These are phyloP conservation scores for Melinaea menophilus DNA, from an alignment of 2,888 invertebrate genomes.

Conservation along the genomic window DNA sequence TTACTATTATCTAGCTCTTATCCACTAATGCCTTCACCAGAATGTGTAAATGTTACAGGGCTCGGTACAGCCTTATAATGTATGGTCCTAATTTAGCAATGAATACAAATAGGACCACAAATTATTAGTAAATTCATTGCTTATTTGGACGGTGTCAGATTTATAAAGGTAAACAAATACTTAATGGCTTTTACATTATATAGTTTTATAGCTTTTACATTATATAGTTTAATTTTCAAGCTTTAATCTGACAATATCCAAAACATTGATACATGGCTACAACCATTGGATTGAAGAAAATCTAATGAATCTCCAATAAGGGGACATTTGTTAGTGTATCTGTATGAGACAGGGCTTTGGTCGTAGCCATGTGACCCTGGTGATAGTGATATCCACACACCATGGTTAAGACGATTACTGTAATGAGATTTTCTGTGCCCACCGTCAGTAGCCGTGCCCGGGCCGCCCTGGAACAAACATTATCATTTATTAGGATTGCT, in stretches of 20 bases:
- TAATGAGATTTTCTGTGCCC: constrained; percentile 86
- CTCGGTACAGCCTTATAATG: no score
- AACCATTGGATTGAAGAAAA: background rate
- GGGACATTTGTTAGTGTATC: no score
- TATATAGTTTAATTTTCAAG: background rate
- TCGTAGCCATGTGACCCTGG: constrained; percentile 29
- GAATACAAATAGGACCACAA: no score
- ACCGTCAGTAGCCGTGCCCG: constrained; percentile 74
- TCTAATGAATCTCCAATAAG: no score
- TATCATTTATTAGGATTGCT: constrained; percentile 1
- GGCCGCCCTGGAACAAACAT: constrained; percentile 65
- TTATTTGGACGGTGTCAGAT: no score
- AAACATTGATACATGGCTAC: background rate
- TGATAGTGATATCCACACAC: constrained; percentile 71
- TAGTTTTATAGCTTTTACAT: background rate
- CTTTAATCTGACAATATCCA: constrained; percentile 1
- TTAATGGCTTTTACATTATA: no score
- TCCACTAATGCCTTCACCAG: no score
- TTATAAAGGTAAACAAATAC: no score
- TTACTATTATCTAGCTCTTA: no score
- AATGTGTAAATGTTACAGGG: no score
- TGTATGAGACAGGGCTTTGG: constrained; percentile 12
- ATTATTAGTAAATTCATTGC: no score
- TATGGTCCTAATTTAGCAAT: no score
- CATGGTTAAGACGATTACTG: constrained; percentile 84